Conservation (phyloP, 2,888 invertebrate genomes). For the Pseudolycoriella hygida region DNA sequence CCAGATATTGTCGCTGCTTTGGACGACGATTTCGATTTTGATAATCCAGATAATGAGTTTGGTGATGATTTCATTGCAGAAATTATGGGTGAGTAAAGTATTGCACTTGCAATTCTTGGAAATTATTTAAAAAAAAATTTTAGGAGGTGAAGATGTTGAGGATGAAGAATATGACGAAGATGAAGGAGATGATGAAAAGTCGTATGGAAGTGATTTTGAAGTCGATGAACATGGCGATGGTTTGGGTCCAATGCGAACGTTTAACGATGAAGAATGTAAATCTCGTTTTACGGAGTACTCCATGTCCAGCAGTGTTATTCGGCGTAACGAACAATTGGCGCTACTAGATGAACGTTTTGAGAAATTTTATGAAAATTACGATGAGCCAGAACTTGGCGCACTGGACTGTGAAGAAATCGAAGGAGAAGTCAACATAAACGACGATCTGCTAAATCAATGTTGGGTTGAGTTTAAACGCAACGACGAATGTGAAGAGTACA, state of each 20-base stretch:
- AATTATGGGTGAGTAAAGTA: constrained; percentile 31
- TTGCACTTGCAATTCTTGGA: no score
- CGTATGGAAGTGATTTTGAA: constrained; percentile 15
- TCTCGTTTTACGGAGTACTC: constrained; percentile 87
- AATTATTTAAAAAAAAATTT: background rate
- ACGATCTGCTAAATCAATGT: constrained; percentile 50
- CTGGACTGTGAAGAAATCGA: constrained; percentile 83
- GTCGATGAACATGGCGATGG: constrained; percentile 26
- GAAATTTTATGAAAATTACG: constrained; percentile 66
- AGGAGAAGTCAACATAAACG: constrained; percentile 32
- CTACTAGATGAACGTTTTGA: constrained; percentile 80
- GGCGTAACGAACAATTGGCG: constrained; percentile 64
- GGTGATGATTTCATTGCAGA: constrained; percentile 85
- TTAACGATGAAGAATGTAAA: constrained; percentile 53
- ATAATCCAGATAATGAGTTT: constrained; percentile 63
- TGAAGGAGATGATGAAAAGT: constrained; percentile 13
- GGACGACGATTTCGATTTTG: constrained; percentile 81
- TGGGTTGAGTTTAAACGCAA: constrained; percentile 58
- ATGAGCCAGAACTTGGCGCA: constrained; percentile 76
- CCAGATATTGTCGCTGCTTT: constrained; percentile 85
- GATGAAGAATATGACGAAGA: constrained; percentile 17
- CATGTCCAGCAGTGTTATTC: constrained; percentile 79
- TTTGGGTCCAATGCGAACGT: constrained; percentile 27
- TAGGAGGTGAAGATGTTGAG: constrained; percentile 4
- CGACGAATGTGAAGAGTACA: constrained; percentile 34